Base-by-base conservation (phyloP, 2,113 vertebrate genomes). In the Candoia aspera region DNA sequence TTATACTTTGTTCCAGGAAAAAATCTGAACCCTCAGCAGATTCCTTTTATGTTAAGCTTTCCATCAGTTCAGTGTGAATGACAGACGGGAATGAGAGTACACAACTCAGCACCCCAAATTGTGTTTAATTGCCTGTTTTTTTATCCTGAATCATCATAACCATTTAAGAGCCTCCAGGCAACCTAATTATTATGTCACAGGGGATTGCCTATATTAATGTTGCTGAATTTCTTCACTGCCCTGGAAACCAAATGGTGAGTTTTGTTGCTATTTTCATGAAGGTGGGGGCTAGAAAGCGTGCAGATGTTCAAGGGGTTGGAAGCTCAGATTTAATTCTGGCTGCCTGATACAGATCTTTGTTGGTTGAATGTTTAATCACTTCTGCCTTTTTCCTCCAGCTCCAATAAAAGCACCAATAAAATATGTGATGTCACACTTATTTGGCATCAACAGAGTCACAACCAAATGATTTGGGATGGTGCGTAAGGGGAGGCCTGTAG, bases 1-100 rank as follows among this genome's bases (percentile, higher is more conserved):
- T 58, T 46, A 90, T 46, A 88, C 90, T 95, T 93, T 79, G 62
- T 59, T 29, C 91, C 93, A 96, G 90, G 17, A 95, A 53, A 94
- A 54, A 95, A 90, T 96, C 96, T 96, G 94, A 29, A 60, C 95
- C 95, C 79, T 55, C 93, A 46, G 53, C n/a, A 0, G 1, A 2
- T 92, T 3, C 19, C 93, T 29, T 4, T 17, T 37, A 60, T 89
- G 2, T 79, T 1, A 89, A 55, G 11, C 60, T 33, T 13, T 79
- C 33, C 8, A 4, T 54, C 79, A 89, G 0, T 86, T 84, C 87
- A 11, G 0, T 24, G 87, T 1, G 13, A 37, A 92, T 85, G 59
- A 73, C 68, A 68, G 4, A 33, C 62, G n/a, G 60, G 1, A 29
- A 87, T 53, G 53, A 93, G 37, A 58, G 1, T 15, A 58, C 58